A percentile compares a stretch with the other conserved stretches of the same genome.
phyloP scores from a whole-genome alignment of 2,113 vertebrate species.

The Entelurus aequoreus region DNA sequence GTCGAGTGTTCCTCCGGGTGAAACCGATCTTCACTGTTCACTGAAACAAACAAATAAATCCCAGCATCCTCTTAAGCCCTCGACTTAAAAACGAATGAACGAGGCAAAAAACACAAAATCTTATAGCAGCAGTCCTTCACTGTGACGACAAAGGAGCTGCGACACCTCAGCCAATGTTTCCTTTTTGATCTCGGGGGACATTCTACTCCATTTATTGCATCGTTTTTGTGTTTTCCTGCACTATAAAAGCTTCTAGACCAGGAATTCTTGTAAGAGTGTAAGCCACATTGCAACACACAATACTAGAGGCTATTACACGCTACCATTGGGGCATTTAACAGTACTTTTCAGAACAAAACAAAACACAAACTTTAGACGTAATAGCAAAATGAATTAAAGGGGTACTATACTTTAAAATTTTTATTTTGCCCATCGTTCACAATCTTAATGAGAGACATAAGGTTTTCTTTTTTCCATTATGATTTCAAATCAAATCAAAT shows the following conservation, averaged over 20 bases:
- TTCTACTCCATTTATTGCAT: conserved; percentile 1
- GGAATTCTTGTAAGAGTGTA: not conserved
- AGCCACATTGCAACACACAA: not conserved
- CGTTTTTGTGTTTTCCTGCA: not conserved
- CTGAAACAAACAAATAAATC: too few species aligned
- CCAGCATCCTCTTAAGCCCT: too few species aligned
- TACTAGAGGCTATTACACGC: not conserved
- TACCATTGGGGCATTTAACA: not conserved
- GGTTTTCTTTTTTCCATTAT: too few species aligned
- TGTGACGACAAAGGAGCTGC: conserved; percentile 1
- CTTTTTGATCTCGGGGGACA: not conserved
- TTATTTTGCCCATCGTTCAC: too few species aligned
- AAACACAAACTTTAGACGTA: conserved; percentile 14
- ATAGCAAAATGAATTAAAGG: conserved; percentile 36
- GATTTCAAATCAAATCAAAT: too few species aligned
- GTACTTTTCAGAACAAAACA: conserved; percentile 11
- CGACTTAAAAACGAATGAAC: too few species aligned
- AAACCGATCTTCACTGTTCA: too few species aligned
- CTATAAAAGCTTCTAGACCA: not conserved
- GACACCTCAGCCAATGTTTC: not conserved
- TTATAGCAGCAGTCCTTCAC: not conserved
- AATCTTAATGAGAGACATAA: too few species aligned
- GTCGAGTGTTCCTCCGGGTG: too few species aligned
- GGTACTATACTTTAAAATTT: not conserved
- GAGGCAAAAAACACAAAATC: not conserved